Base-by-base conservation (phyloP, 2,888 invertebrate genomes). In the Hypolimnas misippus region DNA sequence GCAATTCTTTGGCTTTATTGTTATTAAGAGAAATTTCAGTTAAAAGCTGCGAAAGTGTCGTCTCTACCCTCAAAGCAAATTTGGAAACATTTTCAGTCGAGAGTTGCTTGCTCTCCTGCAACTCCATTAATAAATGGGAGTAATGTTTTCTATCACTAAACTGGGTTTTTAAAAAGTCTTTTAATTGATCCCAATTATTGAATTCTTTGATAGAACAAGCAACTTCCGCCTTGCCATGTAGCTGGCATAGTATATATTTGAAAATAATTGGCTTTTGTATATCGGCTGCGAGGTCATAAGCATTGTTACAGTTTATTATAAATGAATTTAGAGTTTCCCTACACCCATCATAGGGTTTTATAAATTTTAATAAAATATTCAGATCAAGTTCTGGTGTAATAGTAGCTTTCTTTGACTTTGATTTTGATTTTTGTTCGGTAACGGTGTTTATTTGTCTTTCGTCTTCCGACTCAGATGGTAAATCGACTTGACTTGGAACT, bases 1-100 rank as follows among this genome's bases (percentile, higher is more conserved):
- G 2, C 6, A 57, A 14, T 17, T 57, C 40, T 49, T 19, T 49
- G 17, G 8, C 12, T 21, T 49, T 57, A 12, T 16, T 33, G 7
- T 31, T 33, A 2, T 66, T 63, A 2, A 74, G 7, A 0, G 70
- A 59, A 0, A 75, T 64, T 59, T 75, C 72, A 0, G 71, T 75
- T 0, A 74, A 25, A 3, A 76, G 17, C 65, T 74, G 62, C 5
- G 73, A 70, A 0, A 74, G 44, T 6, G 52, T 68, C 0, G 75
- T 70, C 57, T 76, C 74, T 0, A 73, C 25, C 10, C 65, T 35
- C 1, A 74, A 33, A 0, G 75, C 25, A 57, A 51, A 75, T 25
- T 72, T 71, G 35, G 56, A 67, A 2, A 74, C 71, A 49, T 49
- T 10, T 8, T 33, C 33, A 33, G 33, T 2, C 33, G 7, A 6